A percentile compares a stretch with the other conserved stretches of the same genome.
phyloP scores from a whole-genome alignment of 2,888 invertebrate species.

The Plebejus argus region DNA sequence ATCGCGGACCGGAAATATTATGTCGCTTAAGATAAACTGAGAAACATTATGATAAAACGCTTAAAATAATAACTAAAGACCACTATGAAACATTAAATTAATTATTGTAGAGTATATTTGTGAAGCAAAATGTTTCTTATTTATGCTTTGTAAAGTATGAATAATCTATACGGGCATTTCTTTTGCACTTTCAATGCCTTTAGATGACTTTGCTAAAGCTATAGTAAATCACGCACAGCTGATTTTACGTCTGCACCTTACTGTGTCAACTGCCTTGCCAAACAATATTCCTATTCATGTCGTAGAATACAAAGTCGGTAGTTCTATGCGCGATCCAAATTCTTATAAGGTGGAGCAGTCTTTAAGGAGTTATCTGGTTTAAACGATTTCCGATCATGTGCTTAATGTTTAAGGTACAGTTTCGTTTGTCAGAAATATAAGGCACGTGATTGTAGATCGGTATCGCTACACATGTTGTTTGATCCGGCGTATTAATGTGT shows the following conservation, averaged over 20 bases:
- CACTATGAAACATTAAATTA: neutral
- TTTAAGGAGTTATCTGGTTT: slow-evolving; percentile 11
- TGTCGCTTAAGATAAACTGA: slow-evolving; percentile 19
- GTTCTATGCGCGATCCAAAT: neutral
- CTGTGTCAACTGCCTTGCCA: slow-evolving; percentile 47
- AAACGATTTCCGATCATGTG: slow-evolving; percentile 39
- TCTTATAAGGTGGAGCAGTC: slow-evolving; percentile 32
- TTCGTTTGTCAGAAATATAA: slow-evolving; percentile 38
- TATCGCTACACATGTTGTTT: slow-evolving; percentile 72
- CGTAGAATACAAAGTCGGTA: slow-evolving; percentile 13
- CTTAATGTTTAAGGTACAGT: slow-evolving; percentile 41
- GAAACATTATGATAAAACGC: slow-evolving; percentile 8
- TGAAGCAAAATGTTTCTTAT: neutral
- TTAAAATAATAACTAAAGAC: neutral
- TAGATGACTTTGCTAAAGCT: neutral
- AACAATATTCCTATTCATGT: slow-evolving; percentile 14
- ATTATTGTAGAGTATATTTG: neutral
- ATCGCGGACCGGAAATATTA: neutral
- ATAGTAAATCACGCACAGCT: slow-evolving; percentile 56
- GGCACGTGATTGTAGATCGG: slow-evolving; percentile 67
- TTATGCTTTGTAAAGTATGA: neutral
- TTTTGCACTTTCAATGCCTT: neutral
- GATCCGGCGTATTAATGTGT: slow-evolving; percentile 71
- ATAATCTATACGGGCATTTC: neutral
- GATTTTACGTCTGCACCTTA: slow-evolving; percentile 68